Conservation (phyloP, 2,797 vertebrate genomes). For the Erethizon dorsatum region DNA sequence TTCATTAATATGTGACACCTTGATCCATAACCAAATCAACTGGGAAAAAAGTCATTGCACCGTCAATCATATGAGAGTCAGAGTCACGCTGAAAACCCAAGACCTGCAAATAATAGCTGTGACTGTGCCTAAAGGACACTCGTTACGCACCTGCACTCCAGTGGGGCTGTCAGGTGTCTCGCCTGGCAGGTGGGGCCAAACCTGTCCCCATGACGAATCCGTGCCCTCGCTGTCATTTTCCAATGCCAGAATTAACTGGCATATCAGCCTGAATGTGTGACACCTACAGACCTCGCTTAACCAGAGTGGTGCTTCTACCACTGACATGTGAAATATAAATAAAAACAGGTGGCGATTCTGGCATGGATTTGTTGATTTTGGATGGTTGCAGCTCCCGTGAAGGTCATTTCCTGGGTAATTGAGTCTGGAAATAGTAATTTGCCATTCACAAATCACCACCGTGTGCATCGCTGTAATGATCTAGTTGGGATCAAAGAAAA, state of each 20-base stretch:
- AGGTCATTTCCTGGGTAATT: conserved; percentile 60
- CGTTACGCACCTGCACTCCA: background rate
- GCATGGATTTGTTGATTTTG: conserved; percentile 38
- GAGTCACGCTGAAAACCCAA: background rate
- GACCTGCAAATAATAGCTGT: background rate
- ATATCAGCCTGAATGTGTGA: background rate
- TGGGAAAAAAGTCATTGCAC: too few relatives aligned
- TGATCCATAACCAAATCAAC: background rate
- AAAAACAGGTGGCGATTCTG: background rate
- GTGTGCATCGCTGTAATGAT: background rate
- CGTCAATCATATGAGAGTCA: background rate
- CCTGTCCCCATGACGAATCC: background rate
- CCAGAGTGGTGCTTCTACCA: background rate
- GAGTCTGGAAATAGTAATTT: background rate
- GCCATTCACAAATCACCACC: background rate
- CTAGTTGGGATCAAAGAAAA: conserved; percentile 7
- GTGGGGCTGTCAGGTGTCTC: background rate
- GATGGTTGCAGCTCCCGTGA: background rate
- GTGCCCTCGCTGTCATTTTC: background rate
- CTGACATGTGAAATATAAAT: background rate
- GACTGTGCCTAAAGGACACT: background rate
- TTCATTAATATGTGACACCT: background rate
- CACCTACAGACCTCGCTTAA: background rate
- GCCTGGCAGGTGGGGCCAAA: background rate
- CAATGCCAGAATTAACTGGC: background rate